Conservation (phyloP, 35 echinoderm and acorn worm genomes). For the Acanthaster planci region DNA sequence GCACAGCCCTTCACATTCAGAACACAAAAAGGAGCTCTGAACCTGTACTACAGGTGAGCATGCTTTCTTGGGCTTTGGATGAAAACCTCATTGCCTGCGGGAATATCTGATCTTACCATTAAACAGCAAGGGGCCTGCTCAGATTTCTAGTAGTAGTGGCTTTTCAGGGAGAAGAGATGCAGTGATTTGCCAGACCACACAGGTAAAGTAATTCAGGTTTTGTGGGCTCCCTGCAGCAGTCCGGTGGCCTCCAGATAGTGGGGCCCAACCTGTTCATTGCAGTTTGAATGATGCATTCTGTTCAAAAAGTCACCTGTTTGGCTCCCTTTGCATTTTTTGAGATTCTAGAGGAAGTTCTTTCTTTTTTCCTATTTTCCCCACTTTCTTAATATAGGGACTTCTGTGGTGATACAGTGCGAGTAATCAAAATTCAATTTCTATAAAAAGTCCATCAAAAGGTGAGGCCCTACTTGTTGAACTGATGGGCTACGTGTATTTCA, state of each 20-base stretch:
- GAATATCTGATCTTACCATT: background rate
- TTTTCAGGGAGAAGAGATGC: background rate
- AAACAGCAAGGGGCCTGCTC: constrained; percentile 4
- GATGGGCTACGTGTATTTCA: no score
- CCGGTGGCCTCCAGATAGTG: background rate
- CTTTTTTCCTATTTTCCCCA: background rate
- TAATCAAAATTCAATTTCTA: background rate
- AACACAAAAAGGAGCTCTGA: background rate
- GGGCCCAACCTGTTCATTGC: background rate
- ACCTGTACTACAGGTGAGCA: background rate
- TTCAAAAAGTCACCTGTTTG: no score
- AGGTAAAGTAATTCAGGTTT: constrained; percentile 7
- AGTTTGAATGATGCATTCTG: background rate
- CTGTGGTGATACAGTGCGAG: background rate
- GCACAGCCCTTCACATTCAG: background rate
- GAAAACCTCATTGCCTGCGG: background rate
- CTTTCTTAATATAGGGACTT: background rate
- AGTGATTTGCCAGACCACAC: constrained; percentile 13
- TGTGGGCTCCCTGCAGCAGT: constrained; percentile 14
- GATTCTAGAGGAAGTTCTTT: background rate
- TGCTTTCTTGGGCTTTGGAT: background rate
- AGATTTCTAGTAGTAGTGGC: background rate
- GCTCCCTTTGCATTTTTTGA: no score
- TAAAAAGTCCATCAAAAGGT: background rate
- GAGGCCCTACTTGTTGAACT: background rate